Base-by-base conservation (phyloP, 2,797 vertebrate species). In the Paratrypauchen microcephalus region DNA sequence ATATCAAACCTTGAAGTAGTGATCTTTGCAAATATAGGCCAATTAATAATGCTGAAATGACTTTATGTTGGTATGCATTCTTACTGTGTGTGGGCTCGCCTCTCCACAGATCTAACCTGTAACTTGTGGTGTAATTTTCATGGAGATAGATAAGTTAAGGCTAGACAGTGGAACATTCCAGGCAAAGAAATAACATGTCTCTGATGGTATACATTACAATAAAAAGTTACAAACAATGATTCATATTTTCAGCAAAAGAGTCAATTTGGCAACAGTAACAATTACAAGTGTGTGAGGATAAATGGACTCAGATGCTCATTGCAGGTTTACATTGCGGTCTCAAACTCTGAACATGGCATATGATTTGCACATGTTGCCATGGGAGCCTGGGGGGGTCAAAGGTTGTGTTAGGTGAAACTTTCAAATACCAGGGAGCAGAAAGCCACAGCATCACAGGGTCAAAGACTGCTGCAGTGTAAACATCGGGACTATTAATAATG, bases 401-500 rank as follows among this genome's bases (percentile, higher is more conserved):
- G 84, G 82, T 86, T 72, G 0, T n/a, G 18, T 1, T 30, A 26
- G 65, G 81, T 76, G 83, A 70, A 75, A 81, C 76, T 83, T 85
- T 81, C 67, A 79, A 84, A 80, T 67, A 59, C 75, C 80, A 82
- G 71, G 70, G 79, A 76, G 86, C 80, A 78, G 69, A 83, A 87
- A 73, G 73, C 75, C 74, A 54, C 48, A 78, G 78, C 69, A 72
- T 79, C 71, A 70, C 85, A 74, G 85, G 86, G 86, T 89, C 87
- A 88, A 84, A 78, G 72, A 78, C 72, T 67, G 1, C 65, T 61
- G 69, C 71, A 68, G 74, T 66, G 86, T 87, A 85, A 87, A 85
- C 79, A 79, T 58, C 41, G 68, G 54, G 60, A 75, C 69, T 61
- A 70, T 73, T 75, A 85, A 79, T 83, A 84, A 81, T 71, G 65